These are phyloP conservation scores for Zaprionus capensis DNA, from an alignment of 1,140 invertebrate species.

Conservation along the genomic window DNA sequence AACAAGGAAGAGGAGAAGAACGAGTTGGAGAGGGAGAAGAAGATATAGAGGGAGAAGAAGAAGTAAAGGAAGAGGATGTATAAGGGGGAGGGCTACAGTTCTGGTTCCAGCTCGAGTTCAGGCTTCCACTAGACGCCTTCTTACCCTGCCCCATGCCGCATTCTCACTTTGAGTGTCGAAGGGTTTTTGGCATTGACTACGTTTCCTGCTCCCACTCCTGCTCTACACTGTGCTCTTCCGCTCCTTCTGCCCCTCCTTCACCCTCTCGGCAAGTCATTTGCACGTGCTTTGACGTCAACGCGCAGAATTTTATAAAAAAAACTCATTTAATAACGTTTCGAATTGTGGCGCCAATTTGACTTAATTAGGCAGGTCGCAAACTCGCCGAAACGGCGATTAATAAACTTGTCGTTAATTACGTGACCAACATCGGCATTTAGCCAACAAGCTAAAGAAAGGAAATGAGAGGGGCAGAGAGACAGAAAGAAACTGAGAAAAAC, in stretches of 20 bases:
- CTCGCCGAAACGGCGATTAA: slow-evolving; percentile 53
- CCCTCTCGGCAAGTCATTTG: slow-evolving; percentile 30
- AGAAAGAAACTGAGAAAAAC: slow-evolving; percentile 32
- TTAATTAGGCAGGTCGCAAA: slow-evolving; percentile 60
- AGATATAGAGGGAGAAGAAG: neutral
- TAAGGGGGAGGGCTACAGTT: neutral
- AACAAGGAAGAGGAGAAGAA: neutral
- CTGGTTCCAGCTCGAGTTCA: neutral
- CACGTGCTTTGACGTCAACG: slow-evolving; percentile 39
- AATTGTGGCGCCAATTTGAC: slow-evolving; percentile 67
- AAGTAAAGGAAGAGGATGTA: too few relatives aligned
- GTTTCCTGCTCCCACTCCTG: neutral
- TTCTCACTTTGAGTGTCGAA: slow-evolving; percentile 59
- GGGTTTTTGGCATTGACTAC: slow-evolving; percentile 26
- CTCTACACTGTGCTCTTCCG: neutral
- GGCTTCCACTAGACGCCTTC: neutral
- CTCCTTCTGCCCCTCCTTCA: neutral
- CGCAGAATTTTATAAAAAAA: slow-evolving; percentile 11
- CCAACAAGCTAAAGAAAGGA: slow-evolving; percentile 30
- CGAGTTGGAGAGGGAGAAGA: neutral
- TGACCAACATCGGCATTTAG: slow-evolving; percentile 54
- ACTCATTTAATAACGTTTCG: slow-evolving; percentile 49
- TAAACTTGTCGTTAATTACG: slow-evolving; percentile 74
- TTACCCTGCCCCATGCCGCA: slow-evolving; percentile 40
- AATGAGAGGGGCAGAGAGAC: neutral